Evolutionary conservation across 1,140 invertebrate genomes (phyloP).

Genomic region (Zaprionus vittiger): DNA sequence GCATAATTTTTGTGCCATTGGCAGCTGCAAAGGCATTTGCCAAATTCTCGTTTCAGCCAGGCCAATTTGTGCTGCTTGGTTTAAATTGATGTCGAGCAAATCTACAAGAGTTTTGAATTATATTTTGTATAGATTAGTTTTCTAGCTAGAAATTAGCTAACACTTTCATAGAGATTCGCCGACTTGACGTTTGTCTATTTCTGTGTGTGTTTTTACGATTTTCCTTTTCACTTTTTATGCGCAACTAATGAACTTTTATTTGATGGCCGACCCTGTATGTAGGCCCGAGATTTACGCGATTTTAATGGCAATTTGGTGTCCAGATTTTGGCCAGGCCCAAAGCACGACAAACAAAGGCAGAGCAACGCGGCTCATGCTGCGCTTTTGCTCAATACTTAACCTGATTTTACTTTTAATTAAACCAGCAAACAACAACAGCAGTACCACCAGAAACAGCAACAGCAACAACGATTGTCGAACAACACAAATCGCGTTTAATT

Average conservation of each 20-base stretch:
- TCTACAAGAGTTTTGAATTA: constrained; percentile 9
- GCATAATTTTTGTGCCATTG: constrained; percentile 62
- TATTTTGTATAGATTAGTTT: neutral
- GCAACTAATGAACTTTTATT: constrained; percentile 72
- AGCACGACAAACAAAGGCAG: neutral
- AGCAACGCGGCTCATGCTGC: constrained; percentile 55
- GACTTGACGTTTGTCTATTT: neutral
- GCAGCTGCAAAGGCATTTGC: constrained; percentile 55
- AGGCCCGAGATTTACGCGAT: constrained; percentile 62
- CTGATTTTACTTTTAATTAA: constrained; percentile 78
- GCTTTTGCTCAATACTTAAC: constrained; percentile 77
- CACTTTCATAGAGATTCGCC: constrained; percentile 39
- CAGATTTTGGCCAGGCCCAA: constrained; percentile 52
- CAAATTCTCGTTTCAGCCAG: constrained; percentile 6
- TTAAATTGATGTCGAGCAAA: constrained; percentile 18
- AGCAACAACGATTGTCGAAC: constrained; percentile 38
- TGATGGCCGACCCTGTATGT: constrained; percentile 48
- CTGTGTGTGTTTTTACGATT: constrained; percentile 1
- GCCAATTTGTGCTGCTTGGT: constrained; percentile 24
- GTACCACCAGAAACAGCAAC: constrained; percentile 18
- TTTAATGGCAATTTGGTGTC: constrained; percentile 58
- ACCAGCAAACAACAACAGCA: constrained; percentile 27
- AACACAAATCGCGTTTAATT: constrained; percentile 70
- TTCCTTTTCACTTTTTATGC: constrained; percentile 56
- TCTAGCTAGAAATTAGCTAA: constrained; percentile 31